phyloP scores from a whole-genome alignment of 2,888 invertebrate genomes.

The Sinelater perroti region DNA sequence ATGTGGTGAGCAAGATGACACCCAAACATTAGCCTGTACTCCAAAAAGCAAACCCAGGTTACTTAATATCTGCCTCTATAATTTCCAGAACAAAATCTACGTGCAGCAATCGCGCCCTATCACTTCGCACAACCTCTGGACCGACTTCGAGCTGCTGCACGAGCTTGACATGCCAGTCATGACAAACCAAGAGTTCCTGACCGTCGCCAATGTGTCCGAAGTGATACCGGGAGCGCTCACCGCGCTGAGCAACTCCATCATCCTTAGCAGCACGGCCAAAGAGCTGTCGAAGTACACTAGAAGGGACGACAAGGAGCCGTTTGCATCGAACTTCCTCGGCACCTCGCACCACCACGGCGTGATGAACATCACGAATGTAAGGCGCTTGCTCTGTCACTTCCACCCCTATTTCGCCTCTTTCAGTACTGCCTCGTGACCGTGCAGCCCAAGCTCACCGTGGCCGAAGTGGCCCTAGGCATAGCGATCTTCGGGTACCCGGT shows the following conservation, averaged over 20 bases:
- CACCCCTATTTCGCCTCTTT: no score
- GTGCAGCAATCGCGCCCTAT: slow-evolving; percentile 82
- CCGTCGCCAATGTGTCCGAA: slow-evolving; percentile 80
- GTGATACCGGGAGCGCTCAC: slow-evolving; percentile 70
- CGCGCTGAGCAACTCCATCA: slow-evolving; percentile 58
- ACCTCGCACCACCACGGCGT: slow-evolving; percentile 55
- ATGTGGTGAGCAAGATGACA: no score
- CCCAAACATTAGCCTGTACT: no score
- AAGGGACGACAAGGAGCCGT: slow-evolving; percentile 37
- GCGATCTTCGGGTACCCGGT: slow-evolving; percentile 71
- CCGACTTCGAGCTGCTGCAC: slow-evolving; percentile 79
- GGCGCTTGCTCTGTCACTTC: no score
- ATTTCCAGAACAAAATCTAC: slow-evolving; percentile 65
- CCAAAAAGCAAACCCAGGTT: neutral
- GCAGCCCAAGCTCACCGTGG: slow-evolving; percentile 60
- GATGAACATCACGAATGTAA: slow-evolving; percentile 50
- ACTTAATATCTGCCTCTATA: neutral
- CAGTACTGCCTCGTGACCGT: slow-evolving; percentile 16
- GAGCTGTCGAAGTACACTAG: slow-evolving; percentile 1
- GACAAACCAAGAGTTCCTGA: slow-evolving; percentile 70
- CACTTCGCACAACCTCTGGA: slow-evolving; percentile 76
- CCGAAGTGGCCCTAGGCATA: slow-evolving; percentile 66
- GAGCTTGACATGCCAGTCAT: slow-evolving; percentile 77
- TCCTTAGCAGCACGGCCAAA: slow-evolving; percentile 5
- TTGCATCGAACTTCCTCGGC: slow-evolving; percentile 37